These are phyloP conservation scores for Venusia cambrica DNA, from an alignment of 2,888 invertebrate species.

Conservation along the genomic window DNA sequence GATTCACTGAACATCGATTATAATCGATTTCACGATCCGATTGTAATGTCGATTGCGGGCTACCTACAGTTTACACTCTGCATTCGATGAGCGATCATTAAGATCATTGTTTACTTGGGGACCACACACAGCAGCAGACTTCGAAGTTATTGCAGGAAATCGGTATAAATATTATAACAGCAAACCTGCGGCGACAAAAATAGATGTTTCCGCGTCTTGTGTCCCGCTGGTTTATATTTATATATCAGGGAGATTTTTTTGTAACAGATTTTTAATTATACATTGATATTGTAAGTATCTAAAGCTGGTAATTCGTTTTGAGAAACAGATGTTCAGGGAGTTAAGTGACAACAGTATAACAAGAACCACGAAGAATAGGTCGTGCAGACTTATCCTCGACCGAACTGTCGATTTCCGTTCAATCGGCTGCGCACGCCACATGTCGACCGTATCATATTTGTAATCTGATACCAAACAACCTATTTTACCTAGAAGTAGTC, in stretches of 20 bases:
- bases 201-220: constrained; percentile 34
- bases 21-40: constrained; percentile 59
- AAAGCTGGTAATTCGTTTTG: too few species aligned
- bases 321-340: too few species aligned
- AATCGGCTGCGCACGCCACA: constrained; percentile 61
- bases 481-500: constrained; percentile 43
- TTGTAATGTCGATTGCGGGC: constrained; percentile 70
- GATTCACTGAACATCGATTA: constrained; percentile 52
- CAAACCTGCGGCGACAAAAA: constrained; percentile 41
- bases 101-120: constrained; percentile 72
- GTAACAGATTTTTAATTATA: too few species aligned
- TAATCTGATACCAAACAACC: constrained; percentile 59
- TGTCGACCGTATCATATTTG: constrained; percentile 55
- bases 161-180: constrained; percentile 65
- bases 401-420: constrained; percentile 60
- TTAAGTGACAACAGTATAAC: constrained; percentile 12
- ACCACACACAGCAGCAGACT: constrained; percentile 71
- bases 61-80: constrained; percentile 70
- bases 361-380: constrained; percentile 30
- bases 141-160: constrained; percentile 75
- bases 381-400: constrained; percentile 55
- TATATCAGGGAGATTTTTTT: too few species aligned
- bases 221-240: too few species aligned
- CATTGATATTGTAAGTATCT: too few species aligned
- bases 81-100: constrained; percentile 59